Base-by-base conservation (phyloP, 2,797 vertebrate species). In the Scolopax rusticola region DNA sequence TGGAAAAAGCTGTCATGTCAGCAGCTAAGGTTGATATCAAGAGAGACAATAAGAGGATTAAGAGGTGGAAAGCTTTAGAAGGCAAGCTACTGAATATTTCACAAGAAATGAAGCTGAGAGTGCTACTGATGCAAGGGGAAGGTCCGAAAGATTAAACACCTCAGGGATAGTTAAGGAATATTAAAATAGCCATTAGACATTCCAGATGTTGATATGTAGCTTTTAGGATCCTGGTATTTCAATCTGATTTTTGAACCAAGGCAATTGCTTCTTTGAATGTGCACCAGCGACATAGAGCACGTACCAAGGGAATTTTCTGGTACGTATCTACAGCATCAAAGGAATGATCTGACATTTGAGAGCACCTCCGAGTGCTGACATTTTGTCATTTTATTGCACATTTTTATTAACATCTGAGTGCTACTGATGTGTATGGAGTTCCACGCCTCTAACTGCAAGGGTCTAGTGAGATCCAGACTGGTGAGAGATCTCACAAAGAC, bases 1-100 rank as follows among this genome's bases (percentile, higher is more conserved):
- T 93, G 90, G 84, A 95, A 95, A 97, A 95, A 95, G 71, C 71
- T 90, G 90, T 96, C 88, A 85, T 69, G 87, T 93, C 93, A 95
- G 96, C 91, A 94, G 84, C 86, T 87, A 87, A 83, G 86, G 68
- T 85, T 95, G 91, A 81, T 93, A 95, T 94, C 91, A 94, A 87
- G 75, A 90, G 84, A 94, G 90, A 95, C 91, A 97, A 95, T 94
- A 85, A 92, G 81, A 90, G 88, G 77, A 92, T 96, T 95, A 97
- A 93, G 85, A 89, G 71, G 53, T 94, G 60, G 78, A 89, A 95
- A 92, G 84, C 48, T 93, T 89, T 64, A 74, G 84, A 84, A 92
- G 70, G 68, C 83, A 93, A 92, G n/a, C 78, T 89, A 78, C 75
- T 95, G 91, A 94, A 96, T 92, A 96, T 97, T 95, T 92, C 75